phyloP scores from a whole-genome alignment of 2,888 invertebrate species.

The Ormyrus thymus region DNA sequence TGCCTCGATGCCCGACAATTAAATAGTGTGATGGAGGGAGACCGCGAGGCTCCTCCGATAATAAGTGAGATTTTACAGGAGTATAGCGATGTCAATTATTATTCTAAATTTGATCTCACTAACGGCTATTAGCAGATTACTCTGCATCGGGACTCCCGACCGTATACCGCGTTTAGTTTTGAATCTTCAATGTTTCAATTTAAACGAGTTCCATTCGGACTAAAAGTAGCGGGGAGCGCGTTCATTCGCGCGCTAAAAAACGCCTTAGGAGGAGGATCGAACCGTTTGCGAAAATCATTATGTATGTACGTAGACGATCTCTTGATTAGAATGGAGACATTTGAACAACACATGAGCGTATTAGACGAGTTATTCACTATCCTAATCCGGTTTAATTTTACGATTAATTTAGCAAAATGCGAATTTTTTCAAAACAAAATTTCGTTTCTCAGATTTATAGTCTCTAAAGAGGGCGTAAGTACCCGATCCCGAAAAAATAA shows the following conservation, averaged over 20 bases:
- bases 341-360: neutral
- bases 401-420: neutral
- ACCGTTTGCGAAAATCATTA: too few relatives aligned
- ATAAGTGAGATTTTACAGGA: slow-evolving; percentile 51
- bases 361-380: neutral
- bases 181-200: slow-evolving; percentile 4
- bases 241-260: neutral
- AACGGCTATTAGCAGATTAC: slow-evolving; percentile 13
- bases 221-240: neutral
- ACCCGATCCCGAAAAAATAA: neutral
- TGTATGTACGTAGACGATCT: slow-evolving; percentile 58
- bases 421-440: slow-evolving; percentile 5
- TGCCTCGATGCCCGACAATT: slow-evolving; percentile 60
- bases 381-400: neutral
- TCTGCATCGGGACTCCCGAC: slow-evolving; percentile 8
- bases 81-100: neutral
- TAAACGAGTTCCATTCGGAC: neutral
- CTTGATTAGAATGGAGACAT: slow-evolving; percentile 49
- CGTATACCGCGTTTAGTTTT: slow-evolving; percentile 3
- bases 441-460: slow-evolving; percentile 4
- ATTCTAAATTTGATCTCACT: slow-evolving; percentile 38
- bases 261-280: too few relatives aligned
- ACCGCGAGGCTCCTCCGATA: slow-evolving; percentile 18
- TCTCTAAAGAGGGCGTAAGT: neutral
- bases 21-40: slow-evolving; percentile 2